Evolutionary conservation across 92 coral and sea anemone species (phyloP).

Genomic region (Galaxea fascicularis): DNA sequence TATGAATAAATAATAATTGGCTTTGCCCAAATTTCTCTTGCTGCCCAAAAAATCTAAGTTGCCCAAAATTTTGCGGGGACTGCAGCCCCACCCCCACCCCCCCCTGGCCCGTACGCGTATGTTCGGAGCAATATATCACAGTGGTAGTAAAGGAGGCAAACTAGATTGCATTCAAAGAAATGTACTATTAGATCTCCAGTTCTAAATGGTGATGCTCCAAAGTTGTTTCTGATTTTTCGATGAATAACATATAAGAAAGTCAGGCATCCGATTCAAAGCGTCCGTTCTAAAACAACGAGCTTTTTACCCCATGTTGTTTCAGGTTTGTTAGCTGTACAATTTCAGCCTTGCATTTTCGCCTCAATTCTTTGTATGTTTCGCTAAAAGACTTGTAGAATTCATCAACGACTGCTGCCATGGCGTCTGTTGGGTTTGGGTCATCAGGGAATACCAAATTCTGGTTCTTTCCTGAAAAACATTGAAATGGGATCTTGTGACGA

Average conservation of each 20-base stretch:
- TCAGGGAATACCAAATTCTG: background rate
- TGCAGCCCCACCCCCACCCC: too few species aligned
- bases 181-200: too few species aligned
- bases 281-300: background rate
- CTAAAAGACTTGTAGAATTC: constrained; percentile 34
- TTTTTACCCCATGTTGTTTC: constrained; percentile 4
- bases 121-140: too few species aligned
- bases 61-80: too few species aligned
- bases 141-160: too few species aligned
- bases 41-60: too few species aligned
- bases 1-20: too few species aligned
- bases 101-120: too few species aligned
- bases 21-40: too few species aligned
- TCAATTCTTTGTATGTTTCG: constrained; percentile 19
- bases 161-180: too few species aligned
- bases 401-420: constrained; percentile 25
- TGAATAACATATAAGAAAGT: background rate
- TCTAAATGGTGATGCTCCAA: too few species aligned
- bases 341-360: constrained; percentile 22
- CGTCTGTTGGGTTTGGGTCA: background rate
- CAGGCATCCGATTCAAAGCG: constrained; percentile 1
- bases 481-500: background rate
- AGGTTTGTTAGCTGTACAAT: constrained; percentile 20
- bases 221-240: too few species aligned
- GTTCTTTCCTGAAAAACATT: background rate